Evolutionary conservation across 2,888 invertebrate genomes (phyloP), one percentile per base, ranked within the genome.

Genomic region (Sminthurides aquaticus): DNA sequence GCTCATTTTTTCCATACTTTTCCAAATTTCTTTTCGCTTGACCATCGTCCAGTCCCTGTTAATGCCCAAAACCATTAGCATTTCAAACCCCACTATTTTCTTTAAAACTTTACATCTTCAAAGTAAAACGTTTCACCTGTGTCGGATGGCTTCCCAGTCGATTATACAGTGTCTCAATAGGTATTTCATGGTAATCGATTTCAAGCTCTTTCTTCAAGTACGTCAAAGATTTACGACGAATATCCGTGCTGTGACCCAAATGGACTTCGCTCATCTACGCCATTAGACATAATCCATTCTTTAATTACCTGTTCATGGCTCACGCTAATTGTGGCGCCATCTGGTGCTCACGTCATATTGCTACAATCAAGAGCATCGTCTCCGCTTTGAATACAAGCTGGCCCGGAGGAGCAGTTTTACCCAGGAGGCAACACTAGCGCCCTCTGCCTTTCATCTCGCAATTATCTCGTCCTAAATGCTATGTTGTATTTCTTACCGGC

Each of bases 171-270:
- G 83, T 82, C 61, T 82, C 82, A 59, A 84, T 76, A 27, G 81
- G 79, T 63, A 84, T 78, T 75, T 78, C 80, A 76, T 84, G 84
- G 73, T 83, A 83, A 75, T 84, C 84, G 78, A 83, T 82, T 70
- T 81, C 80, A 70, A 84, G 75, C 76, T 83, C 83, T 76, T 82
- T 81, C 73, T 83, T 84, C 71, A 84, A 79, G 67, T 82, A 81
- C 70, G 80, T 80, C 72, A 84, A 72, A 64, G 83, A 78, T 70
- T 74, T 74, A 56, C 76, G 65, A 24, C 72, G 54, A 28, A 74
- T 71, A 11, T 69, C 71, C 11, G 65, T 59, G 34, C 69, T 70
- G 52, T 73, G 72, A 2, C 74, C 74, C 57, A 74, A 57, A 49
- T 62, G 62, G 22, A 62, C 57, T 55, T 62, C 57, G 48, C 43